Base-by-base conservation (phyloP, 2,113 vertebrate species). In the Corythornis vintsioides region DNA sequence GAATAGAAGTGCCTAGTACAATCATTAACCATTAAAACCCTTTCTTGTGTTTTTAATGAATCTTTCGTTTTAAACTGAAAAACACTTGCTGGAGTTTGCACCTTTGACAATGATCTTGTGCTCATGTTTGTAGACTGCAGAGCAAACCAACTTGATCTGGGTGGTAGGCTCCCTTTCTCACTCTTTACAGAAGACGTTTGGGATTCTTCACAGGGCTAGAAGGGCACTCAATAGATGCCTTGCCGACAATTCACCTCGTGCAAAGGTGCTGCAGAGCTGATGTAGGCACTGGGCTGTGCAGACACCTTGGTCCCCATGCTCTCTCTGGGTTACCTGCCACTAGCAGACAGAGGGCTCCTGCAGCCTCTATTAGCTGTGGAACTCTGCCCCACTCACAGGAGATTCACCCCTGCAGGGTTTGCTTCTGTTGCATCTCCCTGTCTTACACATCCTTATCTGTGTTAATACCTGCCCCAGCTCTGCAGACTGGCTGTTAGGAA, bases 21-120 rank as follows among this genome's bases (percentile, higher is more conserved):
- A 67, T 64, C 82, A 92, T 76, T 72, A 92, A 61, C 59, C 28
- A 80, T 8, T 56, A 79, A 84, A 82, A 92, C 31, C 15, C 55
- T 93, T 88, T 69, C 26, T 71, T 45, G 29, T 64, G 43, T 33
- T 91, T 78, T 90, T 74, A 92, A 84, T 4, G 60, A 84, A 57
- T 67, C 45, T 48, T 80, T 83, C 47, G 61, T 70, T 88, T 93
- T 56, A 48, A 95, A 86, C 66, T 43, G 38, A 89, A 90, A 83
- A 92, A 57, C 45, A 16, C 11, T 50, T 31, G 38, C 33, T 77
- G 59, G 70, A 33, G 35, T 82, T 87, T 88, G 63, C 89, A 85
- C 83, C 85, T 89, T 72, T 40, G 45, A 66, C 77, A 89, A 76
- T 48, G 45, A 63, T 87, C 45, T 55, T 87, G 88, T 89, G 69